These are phyloP conservation scores for Tuberolachnus salignus DNA, from an alignment of 2,888 invertebrate genomes.

Conservation along the genomic window DNA sequence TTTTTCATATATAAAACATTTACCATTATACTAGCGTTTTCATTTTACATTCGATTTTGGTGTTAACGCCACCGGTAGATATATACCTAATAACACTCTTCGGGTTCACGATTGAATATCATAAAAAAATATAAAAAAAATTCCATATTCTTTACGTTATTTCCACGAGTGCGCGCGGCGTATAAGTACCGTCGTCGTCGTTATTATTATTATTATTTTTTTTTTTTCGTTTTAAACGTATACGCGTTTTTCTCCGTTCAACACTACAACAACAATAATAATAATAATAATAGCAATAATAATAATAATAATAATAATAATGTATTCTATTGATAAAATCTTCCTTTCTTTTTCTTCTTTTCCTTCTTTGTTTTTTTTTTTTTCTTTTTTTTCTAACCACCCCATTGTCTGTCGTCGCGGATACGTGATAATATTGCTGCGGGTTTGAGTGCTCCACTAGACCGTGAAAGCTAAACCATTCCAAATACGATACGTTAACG, in stretches of 20 bases:
- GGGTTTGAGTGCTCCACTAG: slow-evolving; percentile 4
- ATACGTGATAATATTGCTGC: neutral
- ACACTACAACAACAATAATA: no score
- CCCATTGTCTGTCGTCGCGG: slow-evolving; percentile 1
- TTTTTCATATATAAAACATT: no score
- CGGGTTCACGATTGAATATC: neutral
- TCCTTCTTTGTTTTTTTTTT: neutral
- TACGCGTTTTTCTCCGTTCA: neutral
- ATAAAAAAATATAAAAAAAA: neutral
- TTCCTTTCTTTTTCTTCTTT: neutral
- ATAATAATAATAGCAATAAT: neutral
- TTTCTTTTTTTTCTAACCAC: neutral
- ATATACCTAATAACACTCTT: neutral
- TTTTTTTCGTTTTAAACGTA: slow-evolving; percentile 2
- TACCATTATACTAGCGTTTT: neutral
- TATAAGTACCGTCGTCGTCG: no score
- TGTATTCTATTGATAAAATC: slow-evolving; percentile 21
- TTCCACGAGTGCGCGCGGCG: neutral
- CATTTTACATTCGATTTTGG: neutral
- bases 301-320: neutral
- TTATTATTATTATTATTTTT: no score
- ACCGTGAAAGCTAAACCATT: slow-evolving; percentile 30
- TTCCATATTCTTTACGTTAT: neutral
- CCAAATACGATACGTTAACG: slow-evolving; percentile 4
- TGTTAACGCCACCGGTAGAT: neutral